Conservation (phyloP, 2,888 invertebrate genomes). For the Ligdia adustata region DNA sequence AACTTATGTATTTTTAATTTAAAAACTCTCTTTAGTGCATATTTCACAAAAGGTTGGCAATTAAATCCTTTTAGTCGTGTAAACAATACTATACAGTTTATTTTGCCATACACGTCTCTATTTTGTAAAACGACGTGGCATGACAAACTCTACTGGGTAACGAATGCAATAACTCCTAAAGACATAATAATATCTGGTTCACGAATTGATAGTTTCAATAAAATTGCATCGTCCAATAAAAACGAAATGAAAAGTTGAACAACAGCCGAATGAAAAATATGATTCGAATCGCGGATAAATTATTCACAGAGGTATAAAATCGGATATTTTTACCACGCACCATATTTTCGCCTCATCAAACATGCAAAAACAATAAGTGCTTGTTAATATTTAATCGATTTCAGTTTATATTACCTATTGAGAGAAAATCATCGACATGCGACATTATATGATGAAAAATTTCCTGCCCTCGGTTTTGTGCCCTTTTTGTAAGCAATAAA, state of each 20-base stretch:
- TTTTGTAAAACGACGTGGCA: too few species aligned
- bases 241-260: slow-evolving; percentile 16
- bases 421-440: slow-evolving; percentile 9
- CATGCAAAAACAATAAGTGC: slow-evolving; percentile 28
- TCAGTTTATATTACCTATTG: slow-evolving; percentile 14
- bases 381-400: slow-evolving; percentile 20
- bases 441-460: too few species aligned
- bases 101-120: too few species aligned
- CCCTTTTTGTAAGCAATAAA: too few species aligned
- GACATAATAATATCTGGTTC: not conserved
- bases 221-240: slow-evolving; percentile 19
- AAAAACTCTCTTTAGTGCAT: too few species aligned
- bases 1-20: too few species aligned
- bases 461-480: too few species aligned
- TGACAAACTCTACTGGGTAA: too few species aligned
- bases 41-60: too few species aligned
- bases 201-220: slow-evolving; percentile 11
- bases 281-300: slow-evolving; percentile 18
- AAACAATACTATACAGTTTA: too few species aligned
- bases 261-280: slow-evolving; percentile 18
- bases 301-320: slow-evolving; percentile 23
- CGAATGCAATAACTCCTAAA: not conserved
- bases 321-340: slow-evolving; percentile 19
- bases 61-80: too few species aligned
- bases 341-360: slow-evolving; percentile 23